Evolutionary conservation across 1,140 invertebrate species (phyloP).

Genomic region (Hylyphantes graminicola): DNA sequence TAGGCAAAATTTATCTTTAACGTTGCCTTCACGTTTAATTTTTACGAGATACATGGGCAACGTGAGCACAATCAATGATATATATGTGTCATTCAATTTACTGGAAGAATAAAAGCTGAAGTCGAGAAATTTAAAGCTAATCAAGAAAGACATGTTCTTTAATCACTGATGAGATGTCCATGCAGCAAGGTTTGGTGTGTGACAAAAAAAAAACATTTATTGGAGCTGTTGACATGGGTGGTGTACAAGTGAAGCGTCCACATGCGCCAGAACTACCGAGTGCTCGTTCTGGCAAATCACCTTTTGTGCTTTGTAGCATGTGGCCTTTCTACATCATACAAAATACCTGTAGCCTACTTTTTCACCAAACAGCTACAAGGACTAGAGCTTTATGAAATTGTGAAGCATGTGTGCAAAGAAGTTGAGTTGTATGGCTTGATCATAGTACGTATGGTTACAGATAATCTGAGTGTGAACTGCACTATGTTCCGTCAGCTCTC

Average conservation of each 20-base stretch:
- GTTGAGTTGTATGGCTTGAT: slow-evolving; percentile 35
- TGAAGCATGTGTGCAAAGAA: slow-evolving; percentile 11
- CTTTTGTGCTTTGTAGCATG: slow-evolving; percentile 11
- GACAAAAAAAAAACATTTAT: not conserved
- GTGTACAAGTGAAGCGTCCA: too few species aligned
- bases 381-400: not conserved
- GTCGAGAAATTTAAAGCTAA: not conserved
- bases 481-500: slow-evolving; percentile 21
- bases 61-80: not conserved
- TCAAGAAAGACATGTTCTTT: not conserved
- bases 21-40: not conserved
- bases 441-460: slow-evolving; percentile 28
- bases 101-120: not conserved
- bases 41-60: not conserved
- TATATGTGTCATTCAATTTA: not conserved
- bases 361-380: slow-evolving; percentile 37
- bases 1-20: not conserved
- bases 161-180: slow-evolving; percentile 11
- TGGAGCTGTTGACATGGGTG: not conserved
- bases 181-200: not conserved
- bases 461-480: slow-evolving; percentile 42
- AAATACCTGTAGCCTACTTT: slow-evolving; percentile 52
- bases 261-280: not conserved
- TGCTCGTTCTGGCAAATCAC: not conserved
- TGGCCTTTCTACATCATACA: slow-evolving; percentile 14